phyloP scores from a whole-genome alignment of 53 echinoderm and acorn worm species.

The Pentamera pediparva region DNA sequence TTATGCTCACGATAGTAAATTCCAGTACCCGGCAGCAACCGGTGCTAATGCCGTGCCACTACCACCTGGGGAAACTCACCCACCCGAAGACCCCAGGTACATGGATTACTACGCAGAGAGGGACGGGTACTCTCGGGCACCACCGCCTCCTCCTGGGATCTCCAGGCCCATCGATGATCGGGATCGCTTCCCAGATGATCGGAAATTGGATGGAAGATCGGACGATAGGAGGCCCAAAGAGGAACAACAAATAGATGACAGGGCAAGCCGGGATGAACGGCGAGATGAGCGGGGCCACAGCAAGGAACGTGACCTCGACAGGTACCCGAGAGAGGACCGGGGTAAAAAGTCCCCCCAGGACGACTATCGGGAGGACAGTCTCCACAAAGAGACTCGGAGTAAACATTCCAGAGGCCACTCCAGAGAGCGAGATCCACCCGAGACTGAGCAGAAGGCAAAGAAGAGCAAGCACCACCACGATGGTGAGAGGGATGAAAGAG shows the following conservation, averaged over 20 bases:
- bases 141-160: constrained; percentile 17
- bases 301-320: constrained; percentile 42
- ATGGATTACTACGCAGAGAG: neutral
- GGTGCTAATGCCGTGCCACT: constrained; percentile 6
- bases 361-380: too few species aligned
- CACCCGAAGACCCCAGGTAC: neutral
- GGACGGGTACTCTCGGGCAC: neutral
- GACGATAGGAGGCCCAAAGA: neutral
- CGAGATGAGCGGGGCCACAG: neutral
- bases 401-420: neutral
- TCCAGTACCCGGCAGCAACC: neutral
- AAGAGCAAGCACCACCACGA: constrained; percentile 4
- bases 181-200: constrained; percentile 17
- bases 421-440: neutral
- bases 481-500: neutral
- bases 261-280: constrained; percentile 17
- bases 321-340: constrained; percentile 27
- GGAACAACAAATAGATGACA: constrained; percentile 22
- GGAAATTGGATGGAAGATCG: too few species aligned
- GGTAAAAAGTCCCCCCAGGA: neutral
- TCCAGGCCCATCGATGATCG: constrained; percentile 20
- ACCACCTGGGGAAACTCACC: constrained; percentile 34
- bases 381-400: too few species aligned
- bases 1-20: constrained; percentile 18
- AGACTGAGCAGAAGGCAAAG: neutral